Base-by-base conservation (phyloP, 2,888 invertebrate genomes). In the Cyrtodaria siliqua region DNA sequence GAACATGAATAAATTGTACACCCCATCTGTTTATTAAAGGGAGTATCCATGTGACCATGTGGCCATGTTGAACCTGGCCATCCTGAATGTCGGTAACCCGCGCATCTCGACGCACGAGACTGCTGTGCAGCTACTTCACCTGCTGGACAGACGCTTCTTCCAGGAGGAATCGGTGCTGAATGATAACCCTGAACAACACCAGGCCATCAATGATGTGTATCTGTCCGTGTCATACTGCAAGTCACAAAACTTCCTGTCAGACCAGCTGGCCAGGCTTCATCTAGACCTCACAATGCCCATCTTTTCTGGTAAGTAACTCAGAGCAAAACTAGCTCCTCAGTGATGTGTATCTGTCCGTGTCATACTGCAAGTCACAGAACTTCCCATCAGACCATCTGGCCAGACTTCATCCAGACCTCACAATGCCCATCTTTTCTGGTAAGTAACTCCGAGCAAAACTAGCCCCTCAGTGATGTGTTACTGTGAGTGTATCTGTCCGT, bases 371-470 rank as follows among this genome's bases (percentile, higher is more conserved):
- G 76, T 98, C 98, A 44, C 99, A 99, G 94, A 95, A 97, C 88
- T 97, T 97, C 92, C 95, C 99, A 38, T 98, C 98, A 0, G 95
- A 97, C 49, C 98, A 99, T 91, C 94, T 99, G 88, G 97, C 99
- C 0, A 96, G 97, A 85, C 94, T 98, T 26, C 98, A 99, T 91
- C 98, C 99, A 0, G 99, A 99, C 92, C 95, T 99, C 47, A 99
- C 99, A 27, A 99, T 99, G 98, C 98, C 99, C 0, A 98, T 99
- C 96, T 99, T 99, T 94, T 99, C 99, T 91, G 99, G 98, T 98
- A 93, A 94, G 93, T 92, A 18, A 44, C 16, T n/a, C 84, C 4
- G 89, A 89, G 20, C 81, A 82, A 20, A 80, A 82, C 55, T 75
- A 75, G 66, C 84, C 97, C 0, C 94, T 98, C 87, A 97, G 98